Percentiles rank a stretch among this genome's conserved stretches.
Conservation (phyloP, 2,797 vertebrate genomes). For the Neosilurus mollespiculum region DNA sequence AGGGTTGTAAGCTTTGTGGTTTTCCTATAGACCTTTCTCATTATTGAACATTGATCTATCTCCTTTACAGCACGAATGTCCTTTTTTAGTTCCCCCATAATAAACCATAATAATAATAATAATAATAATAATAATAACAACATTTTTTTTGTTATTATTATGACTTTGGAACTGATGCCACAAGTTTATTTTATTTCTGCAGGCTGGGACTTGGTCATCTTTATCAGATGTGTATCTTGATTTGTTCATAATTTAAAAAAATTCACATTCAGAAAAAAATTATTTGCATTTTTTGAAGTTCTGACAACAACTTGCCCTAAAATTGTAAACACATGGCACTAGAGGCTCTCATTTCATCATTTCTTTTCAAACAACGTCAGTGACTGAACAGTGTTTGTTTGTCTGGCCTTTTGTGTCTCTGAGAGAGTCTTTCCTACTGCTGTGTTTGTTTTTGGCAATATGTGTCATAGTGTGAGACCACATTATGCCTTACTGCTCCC, state of each 20-base stretch:
- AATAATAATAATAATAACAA: no score
- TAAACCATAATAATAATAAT: no score
- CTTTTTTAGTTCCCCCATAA: no score
- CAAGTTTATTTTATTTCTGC: background rate
- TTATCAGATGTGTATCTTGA: background rate
- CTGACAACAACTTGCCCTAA: background rate
- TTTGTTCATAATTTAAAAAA: background rate
- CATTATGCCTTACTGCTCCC: background rate
- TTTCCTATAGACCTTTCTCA: background rate
- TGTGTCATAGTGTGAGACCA: background rate
- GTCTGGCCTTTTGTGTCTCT: slow-evolving; percentile 68
- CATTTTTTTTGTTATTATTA: no score
- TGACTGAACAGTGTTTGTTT: slow-evolving; percentile 95
- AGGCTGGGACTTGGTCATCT: background rate
- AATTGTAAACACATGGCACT: background rate
- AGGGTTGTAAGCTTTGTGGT: no score
- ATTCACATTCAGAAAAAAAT: background rate
- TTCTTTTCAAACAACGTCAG: slow-evolving; percentile 84
- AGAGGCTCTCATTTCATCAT: background rate
- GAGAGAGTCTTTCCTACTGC: background rate
- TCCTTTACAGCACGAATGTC: no score
- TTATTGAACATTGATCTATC: no score
- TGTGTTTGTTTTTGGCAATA: background rate
- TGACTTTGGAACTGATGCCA: no score
- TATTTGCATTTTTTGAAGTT: background rate